Evolutionary conservation across 2,888 invertebrate species (phyloP), one percentile per base, ranked within the genome.

Genomic region (Torymus texanus): DNA sequence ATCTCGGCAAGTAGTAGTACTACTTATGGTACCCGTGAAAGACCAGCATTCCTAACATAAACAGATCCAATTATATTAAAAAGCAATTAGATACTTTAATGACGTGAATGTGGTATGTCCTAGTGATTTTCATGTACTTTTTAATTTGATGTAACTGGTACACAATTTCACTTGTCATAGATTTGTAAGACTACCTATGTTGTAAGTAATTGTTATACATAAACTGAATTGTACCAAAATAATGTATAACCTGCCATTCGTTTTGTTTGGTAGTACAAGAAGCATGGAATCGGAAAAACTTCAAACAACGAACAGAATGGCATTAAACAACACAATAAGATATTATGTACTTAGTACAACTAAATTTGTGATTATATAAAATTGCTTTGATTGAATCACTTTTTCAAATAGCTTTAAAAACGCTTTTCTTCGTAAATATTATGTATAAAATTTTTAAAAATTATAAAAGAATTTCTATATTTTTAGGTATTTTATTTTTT

Each of bases 1-100:
- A 79, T 79, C 75, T 76, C 72, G 72, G 16, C 29, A 75, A 74
- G 50, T 75, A 75, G 50, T 51, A 56, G 24, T 66, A 58, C 41
- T 66, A 79, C 68, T 59, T 58, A 70, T 61, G 53, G 18, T 66
- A 72, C 59, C 56, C 56, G 16, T 65, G 59, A 61, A 12, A 11
- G 21, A 66, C 55, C 66, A 71, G 62, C 71, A 75, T 71, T 71
- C 70, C 61, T 70, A 66, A 70, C 18, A 58, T 29, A 16, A 41
- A 68, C 53, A 66, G 16, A 29, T 76, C 41, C 63, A 67, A 70
- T 41, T 70, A 41, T 63, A 21, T 76, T 50, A 70, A 76, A 53
- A 76, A 41, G 41, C 41, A 41, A 76, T 63, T 63, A 70, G 59
- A 72, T 78, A 59, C 18, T 63, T 62, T 21, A 51, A 74, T 58